Evolutionary conservation across 2,888 invertebrate genomes (phyloP).

Genomic region (Drosophila testacea): DNA sequence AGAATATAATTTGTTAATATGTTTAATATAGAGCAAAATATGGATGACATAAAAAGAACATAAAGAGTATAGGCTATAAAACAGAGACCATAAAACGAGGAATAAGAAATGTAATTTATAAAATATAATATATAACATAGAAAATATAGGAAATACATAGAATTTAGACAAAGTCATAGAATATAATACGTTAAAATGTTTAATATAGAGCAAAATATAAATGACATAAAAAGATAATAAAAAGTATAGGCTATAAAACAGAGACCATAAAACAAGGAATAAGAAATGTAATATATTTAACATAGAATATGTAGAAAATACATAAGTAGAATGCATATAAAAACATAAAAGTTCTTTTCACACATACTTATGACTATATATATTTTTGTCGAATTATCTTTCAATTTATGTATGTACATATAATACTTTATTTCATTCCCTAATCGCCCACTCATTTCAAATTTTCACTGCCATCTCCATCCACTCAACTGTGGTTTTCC

Average conservation of each 20-base stretch:
- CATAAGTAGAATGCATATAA: no score
- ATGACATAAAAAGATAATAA: no score
- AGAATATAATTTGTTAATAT: no score
- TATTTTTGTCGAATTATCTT: not conserved
- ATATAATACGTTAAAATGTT: no score
- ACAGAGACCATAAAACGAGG: not conserved
- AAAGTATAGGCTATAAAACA: not conserved
- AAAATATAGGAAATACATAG: no score
- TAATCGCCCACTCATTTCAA: constrained; percentile 16
- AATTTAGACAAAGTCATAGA: no score
- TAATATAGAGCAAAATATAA: no score
- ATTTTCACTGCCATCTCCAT: not conserved
- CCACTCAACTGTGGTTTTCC: not conserved
- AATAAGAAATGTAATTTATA: not conserved
- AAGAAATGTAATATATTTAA: not conserved
- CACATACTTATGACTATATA: no score
- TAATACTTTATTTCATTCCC: no score
- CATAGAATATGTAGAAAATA: not conserved
- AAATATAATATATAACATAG: no score
- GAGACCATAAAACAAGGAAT: not conserved
- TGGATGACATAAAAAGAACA: not conserved
- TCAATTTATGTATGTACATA: not conserved
- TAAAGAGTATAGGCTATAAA: not conserved
- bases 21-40: no score
- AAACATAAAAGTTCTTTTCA: not conserved